phyloP scores from a whole-genome alignment of 2,888 invertebrate species.

The Spilarctia lutea region DNA sequence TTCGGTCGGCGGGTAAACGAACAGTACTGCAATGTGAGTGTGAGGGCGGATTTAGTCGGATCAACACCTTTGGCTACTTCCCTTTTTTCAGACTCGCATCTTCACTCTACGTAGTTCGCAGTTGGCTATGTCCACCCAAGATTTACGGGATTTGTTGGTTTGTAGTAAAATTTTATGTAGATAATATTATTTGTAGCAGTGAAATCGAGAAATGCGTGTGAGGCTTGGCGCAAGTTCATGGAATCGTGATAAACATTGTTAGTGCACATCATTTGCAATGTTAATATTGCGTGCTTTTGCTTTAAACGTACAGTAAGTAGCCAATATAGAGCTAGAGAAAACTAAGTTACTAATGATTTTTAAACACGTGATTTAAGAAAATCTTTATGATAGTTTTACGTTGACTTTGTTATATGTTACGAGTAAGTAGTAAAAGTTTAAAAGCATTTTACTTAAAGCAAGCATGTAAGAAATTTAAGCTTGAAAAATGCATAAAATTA shows the following conservation, averaged over 20 bases:
- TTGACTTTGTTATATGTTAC: not conserved
- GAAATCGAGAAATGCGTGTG: conserved; percentile 49
- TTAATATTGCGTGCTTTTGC: conserved; percentile 65
- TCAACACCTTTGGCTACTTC: conserved; percentile 50
- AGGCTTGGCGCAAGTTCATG: conserved; percentile 50
- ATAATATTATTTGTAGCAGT: conserved; percentile 40
- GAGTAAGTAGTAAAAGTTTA: not conserved
- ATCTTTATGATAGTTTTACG: not conserved
- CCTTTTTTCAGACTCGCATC: conserved; percentile 46
- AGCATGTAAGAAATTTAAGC: not conserved
- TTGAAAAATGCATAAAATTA: not conserved
- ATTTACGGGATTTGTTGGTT: conserved; percentile 42
- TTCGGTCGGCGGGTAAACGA: conserved; percentile 50
- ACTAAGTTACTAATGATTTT: conserved; percentile 61
- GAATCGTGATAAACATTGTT: conserved; percentile 54
- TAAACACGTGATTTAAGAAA: not conserved
- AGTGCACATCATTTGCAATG: conserved; percentile 66
- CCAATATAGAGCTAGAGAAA: conserved; percentile 58
- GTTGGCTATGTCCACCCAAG: conserved; percentile 34
- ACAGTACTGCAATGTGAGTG: conserved; percentile 39
- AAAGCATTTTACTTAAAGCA: not conserved
- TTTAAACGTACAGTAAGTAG: conserved; percentile 61
- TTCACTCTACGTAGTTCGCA: conserved; percentile 38
- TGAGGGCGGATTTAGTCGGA: conserved; percentile 50
- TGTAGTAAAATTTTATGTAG: conserved; percentile 46